Percentiles rank a stretch among this genome's conserved stretches.
These are phyloP conservation scores for Xiphorhynchus erythropygius DNA, from an alignment of 2,797 vertebrate species.

Conservation along the genomic window DNA sequence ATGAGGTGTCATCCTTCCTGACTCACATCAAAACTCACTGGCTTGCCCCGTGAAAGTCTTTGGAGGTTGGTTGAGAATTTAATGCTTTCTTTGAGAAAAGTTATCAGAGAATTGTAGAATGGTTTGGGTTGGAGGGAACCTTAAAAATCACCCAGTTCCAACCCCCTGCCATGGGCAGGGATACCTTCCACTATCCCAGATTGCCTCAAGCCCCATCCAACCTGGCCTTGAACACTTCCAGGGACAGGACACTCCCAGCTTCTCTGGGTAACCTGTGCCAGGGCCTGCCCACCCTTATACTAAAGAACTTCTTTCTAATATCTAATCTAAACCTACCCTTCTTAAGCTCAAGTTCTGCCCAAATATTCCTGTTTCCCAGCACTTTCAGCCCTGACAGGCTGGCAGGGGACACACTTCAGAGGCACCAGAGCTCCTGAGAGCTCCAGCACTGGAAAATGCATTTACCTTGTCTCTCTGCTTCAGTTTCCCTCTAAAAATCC, in stretches of 20 bases:
- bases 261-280: neutral
- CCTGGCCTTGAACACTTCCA: neutral
- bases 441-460: neutral
- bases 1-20: neutral
- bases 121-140: neutral
- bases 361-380: neutral
- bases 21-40: neutral
- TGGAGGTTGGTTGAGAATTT: neutral
- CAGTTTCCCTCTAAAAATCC: neutral
- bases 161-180: neutral
- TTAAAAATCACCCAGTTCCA: neutral
- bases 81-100: fast-evolving
- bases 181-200: fast-evolving
- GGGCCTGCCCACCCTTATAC: neutral
- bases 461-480: neutral
- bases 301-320: neutral
- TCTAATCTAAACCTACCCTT: neutral
- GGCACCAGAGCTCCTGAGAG: neutral
- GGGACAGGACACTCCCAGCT: neutral
- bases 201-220: neutral
- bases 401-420: neutral
- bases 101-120: neutral
- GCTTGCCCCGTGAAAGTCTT: neutral
- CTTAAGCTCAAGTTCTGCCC: neutral
- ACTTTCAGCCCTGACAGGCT: neutral